Base-by-base conservation (phyloP, 1,140 invertebrate genomes). In the Aphelinus certus region DNA sequence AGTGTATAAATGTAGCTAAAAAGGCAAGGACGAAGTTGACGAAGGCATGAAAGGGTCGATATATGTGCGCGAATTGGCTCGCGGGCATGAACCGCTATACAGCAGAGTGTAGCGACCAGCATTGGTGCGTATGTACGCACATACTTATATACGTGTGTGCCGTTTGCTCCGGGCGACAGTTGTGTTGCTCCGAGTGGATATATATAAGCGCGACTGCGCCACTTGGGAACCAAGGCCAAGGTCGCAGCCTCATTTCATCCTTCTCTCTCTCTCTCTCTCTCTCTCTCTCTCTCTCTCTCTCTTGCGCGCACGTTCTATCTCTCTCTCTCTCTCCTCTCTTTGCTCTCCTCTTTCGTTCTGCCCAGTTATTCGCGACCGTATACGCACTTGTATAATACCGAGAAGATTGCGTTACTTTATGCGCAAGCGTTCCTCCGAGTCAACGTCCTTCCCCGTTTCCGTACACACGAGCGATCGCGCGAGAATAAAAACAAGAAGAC, bases 191-290 rank as follows among this genome's bases (percentile, higher is more conserved):
- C 9, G 46, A 64, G 47, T 10, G 62, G 10, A 4, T 49, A 65
- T 65, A 10, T 3, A 53, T 45, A 42, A 64, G 42, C 65, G 60
- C 56, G 42, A 2, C 1, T 48, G 63, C 67, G 73, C 78, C 69
- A 66, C 72, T 78, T 75, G 48, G 71, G 77, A 79, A 78, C 78
- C 78, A 84, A 84, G 82, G 82, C 81, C 83, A 84, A 84, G 83
- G 83, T 77, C 78, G 49, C n/a, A 61, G 57, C 72, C 63, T 73
- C 58, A 47, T 67, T 68, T 68, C 72, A 67, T 74, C 65, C 72
- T 74, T 74, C 43, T 58, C 57, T 56, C 47, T 69, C 57, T 69
- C 47, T 53, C 26, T 49, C 66, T 26, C 26, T 26, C 26, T 26
- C 26, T 26, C 26, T 26, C 26, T 26, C 26, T n/a, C 26, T 26